Evolutionary conservation across 2,888 invertebrate genomes (phyloP).

Genomic region (Fragum whitleyi): DNA sequence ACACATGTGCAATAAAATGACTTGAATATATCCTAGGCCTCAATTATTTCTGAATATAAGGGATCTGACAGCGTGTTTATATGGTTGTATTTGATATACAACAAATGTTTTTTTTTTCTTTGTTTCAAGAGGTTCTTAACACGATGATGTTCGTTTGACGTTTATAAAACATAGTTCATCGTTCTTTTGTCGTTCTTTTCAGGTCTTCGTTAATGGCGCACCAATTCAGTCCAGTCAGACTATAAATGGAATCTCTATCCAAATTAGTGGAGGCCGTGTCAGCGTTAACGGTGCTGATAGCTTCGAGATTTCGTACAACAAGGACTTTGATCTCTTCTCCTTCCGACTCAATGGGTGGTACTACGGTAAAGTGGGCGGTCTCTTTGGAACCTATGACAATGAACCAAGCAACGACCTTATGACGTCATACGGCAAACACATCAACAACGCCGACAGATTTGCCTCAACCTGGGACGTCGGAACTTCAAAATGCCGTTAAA

Average conservation of each 20-base stretch:
- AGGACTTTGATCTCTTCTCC: constrained; percentile 85
- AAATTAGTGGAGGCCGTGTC: constrained; percentile 76
- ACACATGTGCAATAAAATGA: no score
- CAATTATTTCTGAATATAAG: no score
- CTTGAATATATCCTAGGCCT: no score
- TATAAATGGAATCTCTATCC: not conserved
- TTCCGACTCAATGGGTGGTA: constrained; percentile 93
- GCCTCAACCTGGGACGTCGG: constrained; percentile 90
- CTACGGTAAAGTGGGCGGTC: constrained; percentile 93
- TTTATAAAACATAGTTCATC: no score
- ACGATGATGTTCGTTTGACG: no score
- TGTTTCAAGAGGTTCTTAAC: no score
- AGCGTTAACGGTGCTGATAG: constrained; percentile 86
- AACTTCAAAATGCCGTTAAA: constrained; percentile 61
- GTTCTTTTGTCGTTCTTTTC: no score
- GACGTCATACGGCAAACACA: constrained; percentile 88
- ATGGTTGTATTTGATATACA: no score
- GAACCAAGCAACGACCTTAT: constrained; percentile 93
- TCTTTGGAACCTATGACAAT: constrained; percentile 95
- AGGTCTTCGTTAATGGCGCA: constrained; percentile 17
- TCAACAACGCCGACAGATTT: constrained; percentile 89
- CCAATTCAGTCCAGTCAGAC: not conserved
- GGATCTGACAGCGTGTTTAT: no score
- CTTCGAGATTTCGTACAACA: constrained; percentile 84
- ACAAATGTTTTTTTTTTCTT: no score